Conservation (phyloP, 2,113 vertebrate genomes). For the Misgurnus mizolepis region DNA sequence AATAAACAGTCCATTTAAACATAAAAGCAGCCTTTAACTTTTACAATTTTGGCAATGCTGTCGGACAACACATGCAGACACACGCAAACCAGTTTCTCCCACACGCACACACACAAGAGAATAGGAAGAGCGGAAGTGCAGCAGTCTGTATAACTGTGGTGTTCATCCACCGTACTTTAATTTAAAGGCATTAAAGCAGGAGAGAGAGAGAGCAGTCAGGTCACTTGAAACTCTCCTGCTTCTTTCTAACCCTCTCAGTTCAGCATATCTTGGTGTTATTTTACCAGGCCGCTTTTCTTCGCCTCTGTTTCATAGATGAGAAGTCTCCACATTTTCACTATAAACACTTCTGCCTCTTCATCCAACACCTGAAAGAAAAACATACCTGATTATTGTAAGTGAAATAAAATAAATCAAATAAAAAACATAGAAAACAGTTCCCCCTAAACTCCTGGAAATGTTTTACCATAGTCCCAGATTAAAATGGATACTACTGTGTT, state of each 20-base stretch:
- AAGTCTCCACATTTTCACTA: slow-evolving; percentile 99
- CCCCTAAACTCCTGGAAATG: neutral
- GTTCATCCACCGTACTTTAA: slow-evolving; percentile 35
- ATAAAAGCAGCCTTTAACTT: slow-evolving; percentile 6
- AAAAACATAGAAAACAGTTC: neutral
- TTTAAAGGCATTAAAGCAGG: slow-evolving; percentile 21
- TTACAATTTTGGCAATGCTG: slow-evolving; percentile 20
- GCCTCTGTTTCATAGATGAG: slow-evolving; percentile 99
- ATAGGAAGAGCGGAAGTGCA: slow-evolving; percentile 31
- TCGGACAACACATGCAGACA: neutral
- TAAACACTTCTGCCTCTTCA: slow-evolving; percentile 99
- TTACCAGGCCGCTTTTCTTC: slow-evolving; percentile 98
- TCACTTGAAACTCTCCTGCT: neutral
- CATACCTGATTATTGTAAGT: neutral
- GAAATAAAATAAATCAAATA: neutral
- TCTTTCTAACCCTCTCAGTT: neutral
- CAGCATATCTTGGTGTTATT: slow-evolving; percentile 70
- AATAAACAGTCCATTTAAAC: neutral
- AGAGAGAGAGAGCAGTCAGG: neutral
- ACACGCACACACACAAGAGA: neutral
- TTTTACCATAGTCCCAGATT: too few relatives aligned
- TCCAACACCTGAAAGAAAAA: slow-evolving; percentile 84
- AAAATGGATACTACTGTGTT: too few relatives aligned
- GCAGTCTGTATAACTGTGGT: slow-evolving; percentile 7
- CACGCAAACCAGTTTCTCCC: neutral